Conservation (phyloP, 2,888 invertebrate species). For the Fabriciana adippe region DNA sequence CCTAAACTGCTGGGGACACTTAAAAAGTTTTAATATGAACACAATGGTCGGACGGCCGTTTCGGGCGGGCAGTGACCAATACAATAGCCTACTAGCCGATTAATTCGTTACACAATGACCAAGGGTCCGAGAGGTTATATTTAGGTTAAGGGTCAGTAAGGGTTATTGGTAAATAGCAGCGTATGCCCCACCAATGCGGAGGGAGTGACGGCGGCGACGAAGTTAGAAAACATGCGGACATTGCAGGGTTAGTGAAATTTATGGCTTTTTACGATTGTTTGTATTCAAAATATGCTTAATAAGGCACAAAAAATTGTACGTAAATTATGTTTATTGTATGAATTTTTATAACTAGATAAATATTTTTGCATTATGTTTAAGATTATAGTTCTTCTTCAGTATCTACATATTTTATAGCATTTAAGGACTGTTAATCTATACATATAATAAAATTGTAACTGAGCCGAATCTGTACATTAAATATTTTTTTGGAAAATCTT, state of each 20-base stretch:
- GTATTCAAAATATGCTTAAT: background rate
- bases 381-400: too few species aligned
- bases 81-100: slow-evolving; percentile 77
- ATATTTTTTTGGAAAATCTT: too few species aligned
- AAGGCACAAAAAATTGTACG: too few species aligned
- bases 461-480: too few species aligned
- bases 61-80: slow-evolving; percentile 67
- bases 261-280: slow-evolving; percentile 55
- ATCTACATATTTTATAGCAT: too few species aligned
- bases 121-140: slow-evolving; percentile 76
- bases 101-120: slow-evolving; percentile 76
- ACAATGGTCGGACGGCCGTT: slow-evolving; percentile 62
- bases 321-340: background rate
- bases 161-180: slow-evolving; percentile 75
- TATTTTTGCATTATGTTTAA: too few species aligned
- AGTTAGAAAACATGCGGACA: slow-evolving; percentile 72
- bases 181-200: slow-evolving; percentile 51
- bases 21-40: slow-evolving; percentile 74
- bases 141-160: slow-evolving; percentile 78
- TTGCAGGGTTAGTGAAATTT: slow-evolving; percentile 61
- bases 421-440: too few species aligned
- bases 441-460: too few species aligned
- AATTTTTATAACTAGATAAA: too few species aligned
- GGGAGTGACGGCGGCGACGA: slow-evolving; percentile 71
- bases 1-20: slow-evolving; percentile 63